phyloP scores from a whole-genome alignment of 1,140 invertebrate species.

The Pentalonia nigronervosa region DNA sequence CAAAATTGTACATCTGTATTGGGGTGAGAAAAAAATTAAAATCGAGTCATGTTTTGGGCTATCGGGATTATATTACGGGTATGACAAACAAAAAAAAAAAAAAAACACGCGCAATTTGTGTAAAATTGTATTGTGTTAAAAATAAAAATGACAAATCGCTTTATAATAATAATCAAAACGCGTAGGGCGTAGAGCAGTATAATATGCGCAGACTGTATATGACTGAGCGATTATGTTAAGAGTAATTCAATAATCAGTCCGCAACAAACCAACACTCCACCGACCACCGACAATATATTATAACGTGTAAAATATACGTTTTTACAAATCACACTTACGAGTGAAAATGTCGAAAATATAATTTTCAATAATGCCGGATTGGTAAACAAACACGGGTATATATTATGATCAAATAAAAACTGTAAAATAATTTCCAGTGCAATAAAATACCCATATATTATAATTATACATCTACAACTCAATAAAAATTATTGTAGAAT shows the following conservation, averaged over 20 bases:
- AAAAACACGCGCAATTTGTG: slow-evolving; percentile 1
- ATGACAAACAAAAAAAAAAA: neutral
- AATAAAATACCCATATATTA: neutral
- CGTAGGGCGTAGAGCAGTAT: neutral
- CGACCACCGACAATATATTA: neutral
- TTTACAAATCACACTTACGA: neutral
- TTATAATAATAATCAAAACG: neutral
- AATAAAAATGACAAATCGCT: slow-evolving; percentile 3
- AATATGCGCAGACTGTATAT: neutral
- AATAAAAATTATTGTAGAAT: neutral
- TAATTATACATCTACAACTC: neutral
- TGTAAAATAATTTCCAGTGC: neutral
- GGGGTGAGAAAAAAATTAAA: slow-evolving; percentile 33
- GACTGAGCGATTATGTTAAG: neutral
- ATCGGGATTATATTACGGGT: neutral
- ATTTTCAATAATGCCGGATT: neutral
- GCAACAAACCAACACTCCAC: neutral
- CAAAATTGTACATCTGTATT: neutral
- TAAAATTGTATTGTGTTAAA: neutral
- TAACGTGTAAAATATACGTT: neutral
- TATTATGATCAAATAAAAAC: neutral
- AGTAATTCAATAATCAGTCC: neutral
- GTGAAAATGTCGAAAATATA: neutral
- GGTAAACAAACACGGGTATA: neutral
- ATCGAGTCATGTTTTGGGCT: neutral